phyloP scores from a whole-genome alignment of 2,888 invertebrate genomes.

The Eurytoma californica region DNA sequence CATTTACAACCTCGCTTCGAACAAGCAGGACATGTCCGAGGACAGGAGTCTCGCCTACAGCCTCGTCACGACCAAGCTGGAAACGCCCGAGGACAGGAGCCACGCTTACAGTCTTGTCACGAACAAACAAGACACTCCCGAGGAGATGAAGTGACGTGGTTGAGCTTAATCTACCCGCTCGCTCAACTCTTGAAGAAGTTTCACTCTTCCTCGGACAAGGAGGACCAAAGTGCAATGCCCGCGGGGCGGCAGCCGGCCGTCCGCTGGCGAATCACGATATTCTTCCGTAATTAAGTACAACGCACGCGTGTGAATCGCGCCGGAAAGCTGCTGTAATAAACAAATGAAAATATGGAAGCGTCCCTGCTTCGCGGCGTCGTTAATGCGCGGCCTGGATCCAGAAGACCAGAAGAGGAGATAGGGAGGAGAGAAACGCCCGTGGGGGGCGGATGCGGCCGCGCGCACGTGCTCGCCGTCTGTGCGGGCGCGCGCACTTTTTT shows the following conservation, averaged over 20 bases:
- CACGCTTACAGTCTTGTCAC: constrained; percentile 69
- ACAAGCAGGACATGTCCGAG: too few species aligned
- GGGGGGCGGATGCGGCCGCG: not conserved
- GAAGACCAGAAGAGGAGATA: too few species aligned
- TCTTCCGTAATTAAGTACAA: constrained; percentile 55
- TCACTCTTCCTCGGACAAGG: constrained; percentile 9
- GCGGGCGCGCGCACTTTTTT: constrained; percentile 5
- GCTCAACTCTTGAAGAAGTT: not conserved
- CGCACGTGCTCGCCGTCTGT: constrained; percentile 19
- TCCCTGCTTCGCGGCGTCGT: too few species aligned
- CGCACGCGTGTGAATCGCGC: not conserved
- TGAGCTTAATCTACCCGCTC: too few species aligned
- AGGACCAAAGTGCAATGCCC: constrained; percentile 57
- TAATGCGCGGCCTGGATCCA: too few species aligned
- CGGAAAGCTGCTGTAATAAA: too few species aligned
- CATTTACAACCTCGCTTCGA: too few species aligned
- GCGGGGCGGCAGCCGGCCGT: constrained; percentile 27
- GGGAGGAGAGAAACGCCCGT: too few species aligned
- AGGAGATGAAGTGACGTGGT: constrained; percentile 73
- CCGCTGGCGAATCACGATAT: constrained; percentile 47
- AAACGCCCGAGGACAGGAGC: constrained; percentile 71
- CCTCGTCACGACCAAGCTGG: constrained; percentile 51
- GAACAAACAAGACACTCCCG: constrained; percentile 58
- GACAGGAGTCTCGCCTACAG: constrained; percentile 68
- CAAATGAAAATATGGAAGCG: too few species aligned